phyloP scores from a whole-genome alignment of 1,140 invertebrate genomes.

The Temnothorax longispinosus region DNA sequence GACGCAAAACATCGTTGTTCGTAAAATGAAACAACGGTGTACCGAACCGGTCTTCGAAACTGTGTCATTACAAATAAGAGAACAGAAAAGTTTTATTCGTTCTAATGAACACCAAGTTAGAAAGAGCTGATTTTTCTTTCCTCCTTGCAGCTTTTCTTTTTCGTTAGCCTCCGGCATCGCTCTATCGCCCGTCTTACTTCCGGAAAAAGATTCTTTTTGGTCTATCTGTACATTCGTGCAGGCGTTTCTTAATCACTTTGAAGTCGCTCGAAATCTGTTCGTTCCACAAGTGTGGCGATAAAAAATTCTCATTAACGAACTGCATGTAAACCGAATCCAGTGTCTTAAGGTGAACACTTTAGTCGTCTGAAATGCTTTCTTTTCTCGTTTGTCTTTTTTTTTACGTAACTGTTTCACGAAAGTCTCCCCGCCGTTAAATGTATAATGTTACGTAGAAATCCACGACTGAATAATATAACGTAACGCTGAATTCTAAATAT shows the following conservation, averaged over 20 bases:
- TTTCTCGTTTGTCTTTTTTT: background rate
- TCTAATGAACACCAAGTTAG: slow-evolving; percentile 38
- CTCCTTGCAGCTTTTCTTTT: slow-evolving; percentile 16
- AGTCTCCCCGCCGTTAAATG: background rate
- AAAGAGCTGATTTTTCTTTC: slow-evolving; percentile 49
- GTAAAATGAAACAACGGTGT: background rate
- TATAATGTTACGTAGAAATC: background rate
- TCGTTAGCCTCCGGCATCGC: slow-evolving; percentile 9
- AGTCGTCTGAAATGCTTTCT: background rate
- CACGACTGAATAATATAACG: background rate
- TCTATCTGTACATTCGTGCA: slow-evolving; percentile 14
- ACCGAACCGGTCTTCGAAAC: background rate
- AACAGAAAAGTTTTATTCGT: slow-evolving; percentile 22
- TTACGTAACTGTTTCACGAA: background rate
- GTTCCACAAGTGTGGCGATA: slow-evolving; percentile 17
- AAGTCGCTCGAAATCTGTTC: slow-evolving; percentile 20
- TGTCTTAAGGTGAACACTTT: background rate
- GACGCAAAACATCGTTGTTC: background rate
- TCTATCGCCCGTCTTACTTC: slow-evolving; percentile 41
- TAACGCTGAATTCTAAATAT: background rate
- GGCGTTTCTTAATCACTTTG: slow-evolving; percentile 47
- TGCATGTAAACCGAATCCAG: background rate
- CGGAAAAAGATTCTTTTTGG: slow-evolving; percentile 30
- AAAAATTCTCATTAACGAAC: slow-evolving; percentile 47
- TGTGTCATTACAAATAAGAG: slow-evolving; percentile 12